Evolutionary conservation across 2,797 vertebrate genomes (phyloP).

Genomic region (Molossus molossus): DNA sequence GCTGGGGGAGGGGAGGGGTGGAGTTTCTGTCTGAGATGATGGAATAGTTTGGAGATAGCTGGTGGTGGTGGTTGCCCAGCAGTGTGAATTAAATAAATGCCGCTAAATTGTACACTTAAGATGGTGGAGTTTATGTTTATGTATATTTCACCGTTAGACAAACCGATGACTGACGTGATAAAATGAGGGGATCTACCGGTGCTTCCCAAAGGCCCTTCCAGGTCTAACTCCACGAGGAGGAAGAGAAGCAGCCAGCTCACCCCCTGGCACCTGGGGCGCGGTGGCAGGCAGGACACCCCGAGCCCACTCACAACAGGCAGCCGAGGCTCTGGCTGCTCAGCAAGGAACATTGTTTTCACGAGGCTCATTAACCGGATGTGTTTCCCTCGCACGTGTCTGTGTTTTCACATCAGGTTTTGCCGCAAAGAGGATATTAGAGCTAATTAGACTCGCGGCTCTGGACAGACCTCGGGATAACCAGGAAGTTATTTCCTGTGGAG

Average conservation of each 20-base stretch:
- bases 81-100: not conserved
- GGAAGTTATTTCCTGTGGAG: conserved; percentile 75
- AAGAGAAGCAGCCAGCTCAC: too few species aligned
- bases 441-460: conserved; percentile 71
- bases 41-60: too few species aligned
- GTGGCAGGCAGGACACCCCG: not conserved
- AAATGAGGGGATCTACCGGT: not conserved
- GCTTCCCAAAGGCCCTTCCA: not conserved
- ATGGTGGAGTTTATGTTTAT: not conserved
- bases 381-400: not conserved
- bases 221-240: not conserved
- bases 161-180: not conserved
- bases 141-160: not conserved
- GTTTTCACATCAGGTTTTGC: not conserved
- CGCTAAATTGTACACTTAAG: not conserved
- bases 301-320: not conserved
- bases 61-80: too few species aligned
- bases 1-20: too few species aligned
- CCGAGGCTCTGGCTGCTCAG: not conserved
- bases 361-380: conserved; percentile 53
- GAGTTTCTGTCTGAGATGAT: too few species aligned
- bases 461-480: conserved; percentile 56
- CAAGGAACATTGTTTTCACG: conserved; percentile 2
- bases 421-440: conserved; percentile 33
- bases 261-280: not conserved